Percentiles rank a stretch among this genome's conserved stretches.
Conservation (phyloP, 2,888 invertebrate species). For the Pristionchus maxplancki region DNA sequence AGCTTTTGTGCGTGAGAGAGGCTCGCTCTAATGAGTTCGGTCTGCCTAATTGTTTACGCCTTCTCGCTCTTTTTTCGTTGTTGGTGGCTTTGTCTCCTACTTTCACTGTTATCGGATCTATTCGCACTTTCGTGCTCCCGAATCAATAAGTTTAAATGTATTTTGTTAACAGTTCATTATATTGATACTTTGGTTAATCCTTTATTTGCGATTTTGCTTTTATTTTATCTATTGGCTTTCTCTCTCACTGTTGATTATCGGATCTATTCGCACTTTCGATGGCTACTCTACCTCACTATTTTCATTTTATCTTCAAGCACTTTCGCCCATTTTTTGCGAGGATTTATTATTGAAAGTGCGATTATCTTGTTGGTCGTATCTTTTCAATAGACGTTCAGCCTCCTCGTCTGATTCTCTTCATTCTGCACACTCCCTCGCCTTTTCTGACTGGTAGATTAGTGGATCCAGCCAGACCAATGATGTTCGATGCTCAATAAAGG, state of each 20-base stretch:
- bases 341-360: too few relatives aligned
- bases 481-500: not conserved
- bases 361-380: too few relatives aligned
- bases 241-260: not conserved
- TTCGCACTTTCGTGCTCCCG: too few relatives aligned
- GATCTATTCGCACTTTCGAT: not conserved
- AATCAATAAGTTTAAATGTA: too few relatives aligned
- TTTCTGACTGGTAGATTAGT: too few relatives aligned
- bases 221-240: not conserved
- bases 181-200: too few relatives aligned
- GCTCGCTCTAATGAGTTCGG: slow-evolving; percentile 23
- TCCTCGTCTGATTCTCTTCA: too few relatives aligned
- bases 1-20: not conserved
- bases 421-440: not conserved
- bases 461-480: not conserved
- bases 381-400: too few relatives aligned
- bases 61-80: not conserved
- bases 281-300: not conserved
- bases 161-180: too few relatives aligned
- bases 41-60: slow-evolving; percentile 38
- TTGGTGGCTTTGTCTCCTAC: not conserved
- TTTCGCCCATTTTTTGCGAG: too few relatives aligned
- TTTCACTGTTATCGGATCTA: not conserved
- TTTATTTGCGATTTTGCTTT: too few relatives aligned
- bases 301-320: too few relatives aligned